phyloP scores from a whole-genome alignment of 2,888 invertebrate species.

The Eustalomyia histrio region DNA sequence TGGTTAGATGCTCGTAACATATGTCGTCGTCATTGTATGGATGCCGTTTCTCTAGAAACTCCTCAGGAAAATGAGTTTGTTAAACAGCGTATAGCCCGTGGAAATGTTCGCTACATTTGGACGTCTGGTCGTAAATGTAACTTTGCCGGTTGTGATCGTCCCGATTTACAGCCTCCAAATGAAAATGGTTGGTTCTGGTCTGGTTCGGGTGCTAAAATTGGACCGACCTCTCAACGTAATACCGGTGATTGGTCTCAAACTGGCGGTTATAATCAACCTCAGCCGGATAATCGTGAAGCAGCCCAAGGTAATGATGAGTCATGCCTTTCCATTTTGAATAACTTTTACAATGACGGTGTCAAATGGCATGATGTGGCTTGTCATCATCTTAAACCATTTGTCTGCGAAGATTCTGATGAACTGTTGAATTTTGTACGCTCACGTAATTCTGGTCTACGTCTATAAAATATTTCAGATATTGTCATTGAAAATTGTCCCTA shows the following conservation, averaged over 20 bases:
- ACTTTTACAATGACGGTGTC: conserved; percentile 93
- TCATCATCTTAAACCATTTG: conserved; percentile 92
- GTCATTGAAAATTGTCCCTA: background rate
- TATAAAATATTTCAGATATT: conserved; percentile 80
- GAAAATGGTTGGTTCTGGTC: conserved; percentile 97
- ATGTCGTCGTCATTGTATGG: conserved; percentile 95
- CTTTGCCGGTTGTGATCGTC: conserved; percentile 92
- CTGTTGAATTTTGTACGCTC: conserved; percentile 93
- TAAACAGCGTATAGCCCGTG: conserved; percentile 91
- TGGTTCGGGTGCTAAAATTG: conserved; percentile 94
- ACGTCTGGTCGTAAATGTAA: conserved; percentile 95
- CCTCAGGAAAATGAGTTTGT: conserved; percentile 94
- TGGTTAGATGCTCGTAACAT: conserved; percentile 95
- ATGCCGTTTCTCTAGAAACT: conserved; percentile 93
- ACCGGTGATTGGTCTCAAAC: conserved; percentile 95
- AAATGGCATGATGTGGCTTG: conserved; percentile 94
- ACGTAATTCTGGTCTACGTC: conserved; percentile 91
- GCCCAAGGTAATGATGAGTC: conserved; percentile 96
- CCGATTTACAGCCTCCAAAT: conserved; percentile 90
- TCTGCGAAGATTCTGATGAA: conserved; percentile 95
- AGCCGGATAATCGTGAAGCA: conserved; percentile 94
- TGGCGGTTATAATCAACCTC: conserved; percentile 91
- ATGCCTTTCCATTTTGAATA: conserved; percentile 92
- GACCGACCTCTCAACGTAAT: conserved; percentile 91
- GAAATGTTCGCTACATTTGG: conserved; percentile 91